Conservation (phyloP, 92 coral and sea anemone genomes). For the Palythoa caribaeorum region DNA sequence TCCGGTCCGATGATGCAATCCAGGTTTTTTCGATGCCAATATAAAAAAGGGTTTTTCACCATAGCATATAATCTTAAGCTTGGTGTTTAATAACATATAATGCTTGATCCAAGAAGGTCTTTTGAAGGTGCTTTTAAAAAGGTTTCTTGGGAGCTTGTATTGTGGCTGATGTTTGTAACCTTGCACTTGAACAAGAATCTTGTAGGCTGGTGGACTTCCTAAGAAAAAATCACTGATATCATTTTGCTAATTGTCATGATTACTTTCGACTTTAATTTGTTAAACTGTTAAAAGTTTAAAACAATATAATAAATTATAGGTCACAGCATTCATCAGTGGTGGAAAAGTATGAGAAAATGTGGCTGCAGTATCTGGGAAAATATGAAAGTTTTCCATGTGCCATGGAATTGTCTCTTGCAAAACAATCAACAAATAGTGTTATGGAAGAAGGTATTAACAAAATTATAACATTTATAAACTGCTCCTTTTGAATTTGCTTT, state of each 20-base stretch:
- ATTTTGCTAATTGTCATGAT: not conserved
- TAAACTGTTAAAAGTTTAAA: not conserved
- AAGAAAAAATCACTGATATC: not conserved
- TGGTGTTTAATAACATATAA: too few relatives aligned
- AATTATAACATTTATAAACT: not conserved
- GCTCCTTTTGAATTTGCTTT: not conserved
- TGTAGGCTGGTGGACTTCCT: too few relatives aligned
- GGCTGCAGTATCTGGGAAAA: conserved; percentile 77
- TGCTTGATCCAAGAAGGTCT: too few relatives aligned
- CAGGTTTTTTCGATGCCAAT: too few relatives aligned
- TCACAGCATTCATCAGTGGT: conserved; percentile 71
- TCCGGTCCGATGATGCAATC: too few relatives aligned
- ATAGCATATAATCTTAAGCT: too few relatives aligned
- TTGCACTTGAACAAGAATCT: too few relatives aligned
- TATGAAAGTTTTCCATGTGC: conserved; percentile 83
- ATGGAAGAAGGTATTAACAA: conserved; percentile 69
- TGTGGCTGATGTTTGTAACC: too few relatives aligned
- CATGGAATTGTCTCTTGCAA: conserved; percentile 71
- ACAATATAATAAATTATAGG: conserved; percentile 35
- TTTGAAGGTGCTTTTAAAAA: too few relatives aligned
- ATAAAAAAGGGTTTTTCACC: too few relatives aligned
- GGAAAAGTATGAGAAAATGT: conserved; percentile 79
- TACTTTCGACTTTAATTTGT: too few relatives aligned
- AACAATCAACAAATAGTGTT: conserved; percentile 61
- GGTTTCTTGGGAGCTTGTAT: too few relatives aligned